Percentiles rank a stretch among this genome's conserved stretches.
Conservation (phyloP, 1,140 invertebrate species). For the Drosophila burlai region DNA sequence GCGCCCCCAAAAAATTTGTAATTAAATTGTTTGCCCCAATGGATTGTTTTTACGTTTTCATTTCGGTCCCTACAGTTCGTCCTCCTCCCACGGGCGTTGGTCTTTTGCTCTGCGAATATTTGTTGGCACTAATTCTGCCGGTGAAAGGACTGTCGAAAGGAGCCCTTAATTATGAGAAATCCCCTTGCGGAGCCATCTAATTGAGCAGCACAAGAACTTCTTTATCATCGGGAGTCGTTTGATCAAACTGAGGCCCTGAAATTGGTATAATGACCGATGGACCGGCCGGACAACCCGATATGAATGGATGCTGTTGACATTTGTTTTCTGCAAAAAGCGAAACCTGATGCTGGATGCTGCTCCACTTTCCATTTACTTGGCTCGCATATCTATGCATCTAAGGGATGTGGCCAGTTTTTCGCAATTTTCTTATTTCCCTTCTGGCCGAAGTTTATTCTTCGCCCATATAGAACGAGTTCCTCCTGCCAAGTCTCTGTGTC, state of each 20-base stretch:
- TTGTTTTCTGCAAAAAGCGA: conserved; percentile 34
- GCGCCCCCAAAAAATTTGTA: conserved; percentile 52
- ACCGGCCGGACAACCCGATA: conserved; percentile 3
- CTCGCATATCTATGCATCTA: conserved; percentile 12
- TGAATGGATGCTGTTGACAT: conserved; percentile 38
- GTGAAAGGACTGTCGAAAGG: conserved; percentile 4
- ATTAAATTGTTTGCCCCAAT: conserved; percentile 68
- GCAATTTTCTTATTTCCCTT: conserved; percentile 39
- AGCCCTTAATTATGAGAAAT: conserved; percentile 17
- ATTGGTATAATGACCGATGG: conserved; percentile 30
- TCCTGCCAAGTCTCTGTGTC: conserved; percentile 7
- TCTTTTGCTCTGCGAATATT: conserved; percentile 44
- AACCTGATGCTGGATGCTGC: not conserved
- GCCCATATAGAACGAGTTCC: conserved; percentile 24
- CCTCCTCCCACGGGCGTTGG: not conserved
- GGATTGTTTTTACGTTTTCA: conserved; percentile 47
- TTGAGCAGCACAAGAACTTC: conserved; percentile 33
- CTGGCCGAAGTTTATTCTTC: conserved; percentile 31
- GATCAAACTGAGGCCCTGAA: conserved; percentile 25
- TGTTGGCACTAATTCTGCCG: conserved; percentile 47
- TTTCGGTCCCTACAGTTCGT: not conserved
- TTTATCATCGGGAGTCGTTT: conserved; percentile 12
- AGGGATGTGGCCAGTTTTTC: conserved; percentile 16
- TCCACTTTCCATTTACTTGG: conserved; percentile 5
- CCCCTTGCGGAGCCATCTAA: conserved; percentile 25